Base-by-base conservation (phyloP, 2,797 vertebrate genomes). In the Alauda arvensis region DNA sequence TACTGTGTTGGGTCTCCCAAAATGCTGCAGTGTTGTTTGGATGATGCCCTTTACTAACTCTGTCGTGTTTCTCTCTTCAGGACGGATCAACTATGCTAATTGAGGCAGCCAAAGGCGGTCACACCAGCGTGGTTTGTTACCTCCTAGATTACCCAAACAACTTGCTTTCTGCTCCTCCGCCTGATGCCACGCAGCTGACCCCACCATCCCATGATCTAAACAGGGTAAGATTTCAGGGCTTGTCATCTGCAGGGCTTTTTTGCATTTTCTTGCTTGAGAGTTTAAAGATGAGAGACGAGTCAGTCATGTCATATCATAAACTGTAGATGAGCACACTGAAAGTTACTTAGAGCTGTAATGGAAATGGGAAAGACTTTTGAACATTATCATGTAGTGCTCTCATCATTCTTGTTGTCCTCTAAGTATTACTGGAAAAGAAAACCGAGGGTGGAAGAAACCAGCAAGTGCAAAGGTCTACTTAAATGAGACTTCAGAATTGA, bases 51-150 rank as follows among this genome's bases (percentile, higher is more conserved):
- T 70, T 10, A 7, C 15, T 82, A 2, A 91, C 18, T 5, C 5
- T 12, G 33, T 16, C 25, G 8, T 33, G 10, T 39, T 66, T 57
- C 15, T 75, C 81, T 51, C 68, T 85, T 85, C 51, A 98, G 97
- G 97, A 98, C 28, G 97, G 97, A 61, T 98, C 97, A 3, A 98
- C 97, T 25, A 98, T 98, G 97, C 94, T 98, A 28, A 98, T 98
- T 62, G 97, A 98, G 96, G 97, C 97, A 75, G 97, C 97, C 37
- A 98, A 98, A 91, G 97, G 97, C 31, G 97, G 97, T 51, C 97
- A 98, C 89, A 98, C 97, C 62, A 98, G 97, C 48, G 97, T 98
- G 82, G 97, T 98, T 94, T 98, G 97, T 94, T 98, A 98, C 94
- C 96, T 98, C 52, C 95, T 98, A 83, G 97, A 98, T 89, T 98